Percentiles rank a stretch among this genome's conserved stretches.
phyloP scores from a whole-genome alignment of 2,888 invertebrate species.

The Schizaphis graminum region DNA sequence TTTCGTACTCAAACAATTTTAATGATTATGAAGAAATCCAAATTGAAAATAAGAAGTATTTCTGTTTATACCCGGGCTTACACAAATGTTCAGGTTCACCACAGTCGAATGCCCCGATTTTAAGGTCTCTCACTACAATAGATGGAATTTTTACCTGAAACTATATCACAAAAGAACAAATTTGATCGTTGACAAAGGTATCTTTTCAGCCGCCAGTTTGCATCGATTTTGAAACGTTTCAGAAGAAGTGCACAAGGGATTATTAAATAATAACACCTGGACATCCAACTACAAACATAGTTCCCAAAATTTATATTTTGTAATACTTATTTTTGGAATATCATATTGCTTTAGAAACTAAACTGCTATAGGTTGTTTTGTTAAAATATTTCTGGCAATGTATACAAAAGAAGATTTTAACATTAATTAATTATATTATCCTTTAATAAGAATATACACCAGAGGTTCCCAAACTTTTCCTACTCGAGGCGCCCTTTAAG shows the following conservation, averaged over 20 bases:
- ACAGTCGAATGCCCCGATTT: neutral
- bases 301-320: slow-evolving; percentile 10
- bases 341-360: neutral
- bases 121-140: neutral
- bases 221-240: slow-evolving; percentile 17
- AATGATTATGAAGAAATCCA: slow-evolving; percentile 17
- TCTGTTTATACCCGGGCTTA: neutral
- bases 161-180: slow-evolving; percentile 31
- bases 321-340: neutral
- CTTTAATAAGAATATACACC: neutral
- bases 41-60: slow-evolving; percentile 28
- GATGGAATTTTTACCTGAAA: slow-evolving; percentile 35
- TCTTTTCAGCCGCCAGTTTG: neutral
- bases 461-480: too few species aligned
- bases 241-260: neutral
- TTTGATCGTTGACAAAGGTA: slow-evolving; percentile 16
- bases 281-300: slow-evolving; percentile 17
- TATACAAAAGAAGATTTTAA: neutral
- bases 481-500: too few species aligned
- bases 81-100: neutral
- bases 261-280: slow-evolving; percentile 45
- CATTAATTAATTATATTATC: neutral
- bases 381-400: neutral
- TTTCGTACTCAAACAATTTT: slow-evolving; percentile 3
- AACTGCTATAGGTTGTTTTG: neutral